phyloP scores from a whole-genome alignment of 2,797 vertebrate genomes.

The Spinus olivaceus region DNA sequence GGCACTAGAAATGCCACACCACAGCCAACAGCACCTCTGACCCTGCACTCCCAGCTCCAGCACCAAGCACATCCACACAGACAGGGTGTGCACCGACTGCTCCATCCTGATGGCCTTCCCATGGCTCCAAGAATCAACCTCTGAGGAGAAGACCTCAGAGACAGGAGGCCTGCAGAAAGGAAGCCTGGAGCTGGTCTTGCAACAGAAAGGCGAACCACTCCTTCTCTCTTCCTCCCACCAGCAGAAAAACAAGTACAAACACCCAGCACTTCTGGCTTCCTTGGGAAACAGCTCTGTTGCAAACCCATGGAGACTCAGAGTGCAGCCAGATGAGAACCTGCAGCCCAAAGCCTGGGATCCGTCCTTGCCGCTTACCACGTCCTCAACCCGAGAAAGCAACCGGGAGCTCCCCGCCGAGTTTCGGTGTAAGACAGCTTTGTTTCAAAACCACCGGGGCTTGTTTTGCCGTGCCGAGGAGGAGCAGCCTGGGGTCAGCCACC shows the following conservation, averaged over 20 bases:
- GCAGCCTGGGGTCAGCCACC: not conserved
- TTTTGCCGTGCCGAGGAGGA: not conserved
- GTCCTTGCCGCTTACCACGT: not conserved
- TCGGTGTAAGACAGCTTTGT: not conserved
- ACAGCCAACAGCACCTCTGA: not conserved
- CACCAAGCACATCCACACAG: not conserved
- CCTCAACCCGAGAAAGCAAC: not conserved
- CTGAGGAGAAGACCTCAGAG: not conserved
- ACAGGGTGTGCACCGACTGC: not conserved
- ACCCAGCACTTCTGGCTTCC: not conserved
- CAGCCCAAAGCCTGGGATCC: not conserved
- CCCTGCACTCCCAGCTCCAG: not conserved
- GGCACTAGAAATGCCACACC: fast-evolving
- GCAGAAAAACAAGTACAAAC: not conserved
- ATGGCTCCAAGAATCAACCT: not conserved
- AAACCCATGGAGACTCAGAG: not conserved
- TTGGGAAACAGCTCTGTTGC: not conserved
- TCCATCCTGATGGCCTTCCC: not conserved
- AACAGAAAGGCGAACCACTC: not conserved
- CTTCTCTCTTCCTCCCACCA: slow-evolving; percentile 33
- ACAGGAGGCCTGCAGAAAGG: not conserved
- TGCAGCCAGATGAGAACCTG: fast-evolving
- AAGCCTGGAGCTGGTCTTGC: not conserved
- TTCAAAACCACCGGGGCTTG: not conserved
- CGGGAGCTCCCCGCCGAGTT: not conserved